These are phyloP conservation scores for Thalassarche chlororhynchos DNA, from an alignment of 2,113 vertebrate species.

Conservation along the genomic window DNA sequence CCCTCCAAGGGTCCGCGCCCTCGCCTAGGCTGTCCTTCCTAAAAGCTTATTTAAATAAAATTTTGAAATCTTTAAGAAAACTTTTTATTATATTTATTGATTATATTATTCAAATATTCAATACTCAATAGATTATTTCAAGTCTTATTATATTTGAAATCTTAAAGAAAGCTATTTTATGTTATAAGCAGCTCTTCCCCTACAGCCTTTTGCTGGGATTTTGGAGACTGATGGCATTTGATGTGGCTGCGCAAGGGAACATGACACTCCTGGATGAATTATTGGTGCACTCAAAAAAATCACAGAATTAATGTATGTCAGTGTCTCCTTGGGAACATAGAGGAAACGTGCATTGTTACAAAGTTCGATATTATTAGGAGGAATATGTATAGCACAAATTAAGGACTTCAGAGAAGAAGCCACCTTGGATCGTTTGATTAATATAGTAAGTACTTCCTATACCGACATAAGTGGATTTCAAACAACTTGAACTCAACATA, in stretches of 20 bases:
- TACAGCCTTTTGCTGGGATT: background rate
- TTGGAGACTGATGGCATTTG: background rate
- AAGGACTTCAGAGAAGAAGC: constrained; percentile 29
- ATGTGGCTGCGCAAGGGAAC: background rate
- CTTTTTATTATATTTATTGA: background rate
- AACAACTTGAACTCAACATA: constrained; percentile 29
- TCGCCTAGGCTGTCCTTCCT: background rate
- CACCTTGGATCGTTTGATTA: constrained; percentile 32
- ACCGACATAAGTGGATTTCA: constrained; percentile 43
- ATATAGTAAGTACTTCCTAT: constrained; percentile 38
- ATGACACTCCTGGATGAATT: background rate
- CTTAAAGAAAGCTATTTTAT: background rate
- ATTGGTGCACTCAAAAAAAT: background rate
- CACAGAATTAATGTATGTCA: background rate
- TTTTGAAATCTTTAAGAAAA: background rate
- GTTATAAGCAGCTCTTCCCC: background rate
- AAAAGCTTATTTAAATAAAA: background rate
- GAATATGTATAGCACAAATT: constrained; percentile 13
- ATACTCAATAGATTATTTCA: background rate
- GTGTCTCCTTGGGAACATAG: background rate
- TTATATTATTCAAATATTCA: background rate
- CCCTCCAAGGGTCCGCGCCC: background rate
- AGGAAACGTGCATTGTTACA: background rate
- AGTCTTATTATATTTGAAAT: background rate
- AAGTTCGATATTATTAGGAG: background rate